A percentile compares a stretch with the other conserved stretches of the same genome.
phyloP scores from a whole-genome alignment of 2,888 invertebrate genomes.

The Deilephila porcellus region DNA sequence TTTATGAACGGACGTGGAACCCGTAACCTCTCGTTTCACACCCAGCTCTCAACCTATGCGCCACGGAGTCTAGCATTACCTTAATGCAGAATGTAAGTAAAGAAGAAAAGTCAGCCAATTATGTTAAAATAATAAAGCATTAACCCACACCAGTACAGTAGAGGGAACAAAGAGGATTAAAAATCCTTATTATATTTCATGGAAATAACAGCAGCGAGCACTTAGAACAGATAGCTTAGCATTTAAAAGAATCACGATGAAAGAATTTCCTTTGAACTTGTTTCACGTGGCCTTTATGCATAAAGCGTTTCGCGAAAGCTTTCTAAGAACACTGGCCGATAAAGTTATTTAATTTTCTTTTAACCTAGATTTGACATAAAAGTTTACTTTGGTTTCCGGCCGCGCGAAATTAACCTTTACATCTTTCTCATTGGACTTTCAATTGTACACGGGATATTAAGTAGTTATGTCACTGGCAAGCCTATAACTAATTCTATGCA shows the following conservation, averaged over 20 bases:
- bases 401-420: background rate
- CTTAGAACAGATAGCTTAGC: constrained; percentile 21
- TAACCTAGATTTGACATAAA: background rate
- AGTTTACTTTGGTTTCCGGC: background rate
- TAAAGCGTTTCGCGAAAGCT: constrained; percentile 5
- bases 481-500: no score
- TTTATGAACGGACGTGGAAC: no score
- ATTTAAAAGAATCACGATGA: constrained; percentile 20
- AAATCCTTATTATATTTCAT: constrained; percentile 1
- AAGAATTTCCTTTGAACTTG: constrained; percentile 7
- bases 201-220: constrained; percentile 13
- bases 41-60: no score
- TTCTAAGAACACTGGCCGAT: background rate
- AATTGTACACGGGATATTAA: no score
- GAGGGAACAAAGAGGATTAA: constrained; percentile 11
- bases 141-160: background rate
- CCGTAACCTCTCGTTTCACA: no score
- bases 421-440: no score
- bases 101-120: background rate
- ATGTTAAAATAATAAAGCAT: constrained; percentile 13
- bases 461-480: no score
- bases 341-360: background rate
- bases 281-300: constrained; percentile 31
- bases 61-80: no score
- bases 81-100: background rate